phyloP scores from a whole-genome alignment of 2,888 invertebrate genomes.

The Nomada ruficornis region DNA sequence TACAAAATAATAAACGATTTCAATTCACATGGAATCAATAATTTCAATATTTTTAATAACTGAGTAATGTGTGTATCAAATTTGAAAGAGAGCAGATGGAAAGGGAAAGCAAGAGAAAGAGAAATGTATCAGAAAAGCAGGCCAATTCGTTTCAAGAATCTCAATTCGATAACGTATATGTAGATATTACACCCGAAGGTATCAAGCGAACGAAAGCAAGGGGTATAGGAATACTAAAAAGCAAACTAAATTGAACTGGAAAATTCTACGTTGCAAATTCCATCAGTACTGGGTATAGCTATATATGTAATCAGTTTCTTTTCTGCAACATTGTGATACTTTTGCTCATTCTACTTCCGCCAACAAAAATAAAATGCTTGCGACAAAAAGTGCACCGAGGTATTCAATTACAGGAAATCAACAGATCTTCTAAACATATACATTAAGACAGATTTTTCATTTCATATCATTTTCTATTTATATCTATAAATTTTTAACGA shows the following conservation, averaged over 20 bases:
- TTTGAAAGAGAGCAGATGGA: not conserved
- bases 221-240: not conserved
- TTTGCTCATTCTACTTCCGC: not conserved
- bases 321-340: not conserved
- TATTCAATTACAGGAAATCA: no score
- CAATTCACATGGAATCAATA: no score
- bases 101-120: not conserved
- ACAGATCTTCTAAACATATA: no score
- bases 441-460: no score
- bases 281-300: not conserved
- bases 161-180: not conserved
- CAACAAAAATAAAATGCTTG: no score
- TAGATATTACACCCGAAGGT: not conserved
- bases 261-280: not conserved
- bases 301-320: not conserved
- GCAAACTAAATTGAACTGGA: not conserved
- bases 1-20: no score
- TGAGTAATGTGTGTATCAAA: not conserved
- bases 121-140: not conserved
- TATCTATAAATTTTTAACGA: no score
- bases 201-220: not conserved
- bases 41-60: no score
- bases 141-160: conserved; percentile 27
- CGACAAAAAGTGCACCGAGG: no score
- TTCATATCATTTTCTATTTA: no score